These are phyloP conservation scores for Seriola dumerili DNA, from an alignment of 2,113 vertebrate genomes.

Conservation along the genomic window DNA sequence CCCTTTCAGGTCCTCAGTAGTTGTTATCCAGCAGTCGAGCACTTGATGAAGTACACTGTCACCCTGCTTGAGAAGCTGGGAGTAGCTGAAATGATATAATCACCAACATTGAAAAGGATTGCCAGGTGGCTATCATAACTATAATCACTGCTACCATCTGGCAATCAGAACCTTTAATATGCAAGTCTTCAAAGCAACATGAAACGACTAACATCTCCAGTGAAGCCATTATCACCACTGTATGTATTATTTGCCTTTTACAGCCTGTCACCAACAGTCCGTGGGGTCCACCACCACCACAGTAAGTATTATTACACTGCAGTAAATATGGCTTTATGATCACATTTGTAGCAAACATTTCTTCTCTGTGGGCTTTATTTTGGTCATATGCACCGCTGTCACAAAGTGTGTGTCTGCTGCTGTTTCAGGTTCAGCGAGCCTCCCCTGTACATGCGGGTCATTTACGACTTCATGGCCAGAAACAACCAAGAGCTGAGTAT, in stretches of 20 bases:
- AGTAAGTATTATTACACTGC: slow-evolving; percentile 49
- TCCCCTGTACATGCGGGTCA: slow-evolving; percentile 77
- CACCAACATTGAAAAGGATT: not conserved
- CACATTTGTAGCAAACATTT: not conserved
- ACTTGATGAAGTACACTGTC: not conserved
- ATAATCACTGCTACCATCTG: not conserved
- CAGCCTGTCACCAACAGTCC: slow-evolving; percentile 39
- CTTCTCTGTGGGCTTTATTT: fast-evolving
- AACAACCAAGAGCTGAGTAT: slow-evolving; percentile 90
- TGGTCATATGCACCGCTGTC: not conserved
- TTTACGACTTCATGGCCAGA: slow-evolving; percentile 88
- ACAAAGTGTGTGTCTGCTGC: not conserved
- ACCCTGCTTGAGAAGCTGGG: not conserved
- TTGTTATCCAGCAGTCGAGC: not conserved
- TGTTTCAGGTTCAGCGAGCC: slow-evolving; percentile 49
- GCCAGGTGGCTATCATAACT: not conserved
- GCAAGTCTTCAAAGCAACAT: slow-evolving; percentile 4
- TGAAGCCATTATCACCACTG: not conserved
- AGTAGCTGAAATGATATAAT: not conserved
- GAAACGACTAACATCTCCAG: not conserved
- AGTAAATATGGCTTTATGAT: not conserved
- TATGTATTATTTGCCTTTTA: not conserved
- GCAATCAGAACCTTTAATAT: slow-evolving; percentile 1
- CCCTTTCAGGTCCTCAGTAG: not conserved
- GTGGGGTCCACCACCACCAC: slow-evolving; percentile 30